Base-by-base conservation (phyloP, 2,888 invertebrate species). In the Lingula anatina region DNA sequence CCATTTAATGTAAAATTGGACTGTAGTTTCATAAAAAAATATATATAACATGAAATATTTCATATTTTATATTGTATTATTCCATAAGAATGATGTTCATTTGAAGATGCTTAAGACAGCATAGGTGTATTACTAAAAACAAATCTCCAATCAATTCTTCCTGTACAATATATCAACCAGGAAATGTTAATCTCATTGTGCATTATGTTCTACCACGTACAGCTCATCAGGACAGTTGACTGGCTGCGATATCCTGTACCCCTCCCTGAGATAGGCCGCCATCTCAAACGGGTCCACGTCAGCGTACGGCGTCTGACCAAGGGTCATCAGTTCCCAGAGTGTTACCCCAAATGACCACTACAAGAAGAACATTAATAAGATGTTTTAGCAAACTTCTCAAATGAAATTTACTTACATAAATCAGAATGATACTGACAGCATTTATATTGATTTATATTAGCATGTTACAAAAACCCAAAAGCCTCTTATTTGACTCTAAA, bases 241-340 rank as follows among this genome's bases (percentile, higher is more conserved):
- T 12, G 97, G 97, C 75, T 96, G 96, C 45, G 90, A 88, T 66
- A 97, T 84, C 76, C 97, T 83, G 77, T 91, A 95, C 2, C 96
- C 96, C 71, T 93, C 91, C 62, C 89, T 84, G 53, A 99, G 81
- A 76, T 93, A 92, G 7, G 89, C 87, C 2, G 87, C 87, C 80
- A 99, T 89, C 78, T 99, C 96, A 73, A 93, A 93, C 15, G 95
- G 92, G 76, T 96, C 95, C n/a, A 97, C 89, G 76, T 97, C 95
- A 25, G 87, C 84, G 69, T 93, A 99, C 0, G 97, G 97, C 75
- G 93, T 93, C 68, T 91, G 90, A 3, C 92, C 94, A 53, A 95
- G 80, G 2, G 96, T 96, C 60, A 94, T 89, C 70, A 97, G 79
- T 78, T 97, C 97, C 97, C 97, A 97, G 51, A 96, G 81, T 35